phyloP scores from a whole-genome alignment of 2,797 vertebrate genomes.

The Neoniphon sammara region DNA sequence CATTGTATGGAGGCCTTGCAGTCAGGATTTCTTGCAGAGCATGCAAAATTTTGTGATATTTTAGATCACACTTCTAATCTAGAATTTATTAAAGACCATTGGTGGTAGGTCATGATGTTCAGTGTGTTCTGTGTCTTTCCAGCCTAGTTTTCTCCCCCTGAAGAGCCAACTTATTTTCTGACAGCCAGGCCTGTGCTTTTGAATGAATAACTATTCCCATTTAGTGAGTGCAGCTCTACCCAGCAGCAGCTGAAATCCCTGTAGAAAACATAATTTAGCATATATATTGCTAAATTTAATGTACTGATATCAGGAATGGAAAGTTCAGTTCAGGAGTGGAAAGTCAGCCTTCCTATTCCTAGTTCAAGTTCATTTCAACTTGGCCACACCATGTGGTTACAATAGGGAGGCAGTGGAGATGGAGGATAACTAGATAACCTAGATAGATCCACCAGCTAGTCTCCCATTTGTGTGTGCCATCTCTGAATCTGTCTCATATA shows the following conservation, averaged over 20 bases:
- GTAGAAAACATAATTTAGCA: background rate
- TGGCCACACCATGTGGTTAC: too few relatives aligned
- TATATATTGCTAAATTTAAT: background rate
- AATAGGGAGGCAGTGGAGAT: too few relatives aligned
- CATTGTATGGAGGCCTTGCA: background rate
- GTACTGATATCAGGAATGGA: background rate
- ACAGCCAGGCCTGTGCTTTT: background rate
- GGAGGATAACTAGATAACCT: too few relatives aligned
- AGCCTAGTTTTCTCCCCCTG: slow-evolving; percentile 6
- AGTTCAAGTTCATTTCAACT: background rate
- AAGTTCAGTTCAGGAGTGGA: background rate
- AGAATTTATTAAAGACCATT: background rate
- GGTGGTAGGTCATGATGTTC: background rate
- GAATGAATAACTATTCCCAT: slow-evolving; percentile 9
- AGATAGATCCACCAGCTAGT: too few relatives aligned
- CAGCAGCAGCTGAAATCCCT: slow-evolving; percentile 32
- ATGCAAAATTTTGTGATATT: background rate
- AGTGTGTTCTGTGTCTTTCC: background rate
- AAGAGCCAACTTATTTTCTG: background rate
- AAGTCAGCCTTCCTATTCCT: background rate
- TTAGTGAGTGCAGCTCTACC: slow-evolving; percentile 31
- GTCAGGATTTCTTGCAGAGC: background rate
- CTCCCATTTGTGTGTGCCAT: too few relatives aligned
- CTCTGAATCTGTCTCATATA: too few relatives aligned
- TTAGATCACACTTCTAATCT: background rate